Conservation (phyloP, 2,797 vertebrate genomes). For the Numenius phaeopus region DNA sequence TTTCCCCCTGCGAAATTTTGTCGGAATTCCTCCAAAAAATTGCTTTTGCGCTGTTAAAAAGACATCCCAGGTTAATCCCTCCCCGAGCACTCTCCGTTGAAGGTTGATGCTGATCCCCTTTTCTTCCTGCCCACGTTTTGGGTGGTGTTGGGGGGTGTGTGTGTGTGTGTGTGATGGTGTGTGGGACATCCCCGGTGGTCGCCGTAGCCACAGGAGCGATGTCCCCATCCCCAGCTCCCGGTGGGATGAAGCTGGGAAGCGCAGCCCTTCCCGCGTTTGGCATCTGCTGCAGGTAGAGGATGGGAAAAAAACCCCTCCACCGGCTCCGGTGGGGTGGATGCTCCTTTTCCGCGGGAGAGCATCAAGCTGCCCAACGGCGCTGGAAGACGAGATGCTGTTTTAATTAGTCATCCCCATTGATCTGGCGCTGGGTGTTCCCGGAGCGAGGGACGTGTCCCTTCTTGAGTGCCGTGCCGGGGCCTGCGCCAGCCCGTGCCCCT, state of each 20-base stretch:
- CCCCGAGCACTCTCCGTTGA: no score
- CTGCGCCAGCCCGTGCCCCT: background rate
- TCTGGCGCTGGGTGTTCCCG: background rate
- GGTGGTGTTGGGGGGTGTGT: background rate
- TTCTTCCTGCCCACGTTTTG: background rate
- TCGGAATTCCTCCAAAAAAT: background rate
- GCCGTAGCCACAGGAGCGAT: background rate
- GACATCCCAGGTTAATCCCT: background rate
- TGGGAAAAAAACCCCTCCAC: background rate
- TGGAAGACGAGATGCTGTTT: background rate
- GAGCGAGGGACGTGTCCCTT: background rate
- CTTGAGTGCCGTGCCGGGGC: rapidly evolving
- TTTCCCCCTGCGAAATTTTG: background rate
- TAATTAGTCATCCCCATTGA: background rate
- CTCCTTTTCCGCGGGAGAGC: background rate
- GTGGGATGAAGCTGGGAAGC: background rate
- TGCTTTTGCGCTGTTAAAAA: background rate
- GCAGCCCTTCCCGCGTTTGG: no score
- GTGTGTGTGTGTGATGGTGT: background rate
- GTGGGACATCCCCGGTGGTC: background rate
- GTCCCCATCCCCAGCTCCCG: background rate
- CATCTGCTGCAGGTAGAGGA: background rate
- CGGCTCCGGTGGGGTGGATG: rapidly evolving
- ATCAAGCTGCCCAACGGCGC: background rate
- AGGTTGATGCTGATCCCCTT: background rate